Evolutionary conservation across 2,888 invertebrate species (phyloP).

Genomic region (Allygus modestus): DNA sequence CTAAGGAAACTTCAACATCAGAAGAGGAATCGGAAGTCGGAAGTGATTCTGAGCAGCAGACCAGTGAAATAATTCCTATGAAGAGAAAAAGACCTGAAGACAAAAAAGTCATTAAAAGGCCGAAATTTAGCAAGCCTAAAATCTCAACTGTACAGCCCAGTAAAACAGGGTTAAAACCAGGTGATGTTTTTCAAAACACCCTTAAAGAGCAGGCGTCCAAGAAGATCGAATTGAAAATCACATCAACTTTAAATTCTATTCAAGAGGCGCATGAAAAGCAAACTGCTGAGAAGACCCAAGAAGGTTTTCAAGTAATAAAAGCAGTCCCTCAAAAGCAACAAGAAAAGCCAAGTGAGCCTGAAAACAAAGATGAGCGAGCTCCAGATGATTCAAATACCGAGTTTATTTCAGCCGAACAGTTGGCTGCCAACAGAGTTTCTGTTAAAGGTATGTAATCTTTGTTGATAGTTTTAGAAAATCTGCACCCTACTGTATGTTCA

Average conservation of each 20-base stretch:
- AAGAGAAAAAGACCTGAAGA: conserved; percentile 75
- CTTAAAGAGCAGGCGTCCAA: conserved; percentile 74
- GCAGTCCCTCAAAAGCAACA: conserved; percentile 68
- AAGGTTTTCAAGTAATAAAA: conserved; percentile 72
- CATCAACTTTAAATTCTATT: conserved; percentile 72
- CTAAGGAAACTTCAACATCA: conserved; percentile 59
- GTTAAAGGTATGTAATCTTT: conserved; percentile 75
- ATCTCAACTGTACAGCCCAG: conserved; percentile 63
- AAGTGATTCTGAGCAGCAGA: conserved; percentile 77
- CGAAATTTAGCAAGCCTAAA: conserved; percentile 77
- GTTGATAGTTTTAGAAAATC: too few species aligned
- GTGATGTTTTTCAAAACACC: conserved; percentile 78
- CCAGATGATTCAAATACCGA: conserved; percentile 68
- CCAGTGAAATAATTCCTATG: conserved; percentile 69
- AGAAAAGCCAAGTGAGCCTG: conserved; percentile 55
- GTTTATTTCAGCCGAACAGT: conserved; percentile 81
- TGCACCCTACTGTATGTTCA: too few species aligned
- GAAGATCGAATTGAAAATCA: conserved; percentile 78
- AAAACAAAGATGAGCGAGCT: conserved; percentile 70
- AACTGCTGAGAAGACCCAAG: conserved; percentile 62
- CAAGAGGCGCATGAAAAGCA: conserved; percentile 63
- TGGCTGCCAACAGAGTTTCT: conserved; percentile 83
- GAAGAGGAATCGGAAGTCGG: conserved; percentile 82
- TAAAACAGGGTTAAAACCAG: conserved; percentile 73
- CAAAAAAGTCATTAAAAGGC: conserved; percentile 77